Percentiles rank a stretch among this genome's conserved stretches.
Conservation (phyloP, 2,888 invertebrate species). For the Phaonia tiefii region DNA sequence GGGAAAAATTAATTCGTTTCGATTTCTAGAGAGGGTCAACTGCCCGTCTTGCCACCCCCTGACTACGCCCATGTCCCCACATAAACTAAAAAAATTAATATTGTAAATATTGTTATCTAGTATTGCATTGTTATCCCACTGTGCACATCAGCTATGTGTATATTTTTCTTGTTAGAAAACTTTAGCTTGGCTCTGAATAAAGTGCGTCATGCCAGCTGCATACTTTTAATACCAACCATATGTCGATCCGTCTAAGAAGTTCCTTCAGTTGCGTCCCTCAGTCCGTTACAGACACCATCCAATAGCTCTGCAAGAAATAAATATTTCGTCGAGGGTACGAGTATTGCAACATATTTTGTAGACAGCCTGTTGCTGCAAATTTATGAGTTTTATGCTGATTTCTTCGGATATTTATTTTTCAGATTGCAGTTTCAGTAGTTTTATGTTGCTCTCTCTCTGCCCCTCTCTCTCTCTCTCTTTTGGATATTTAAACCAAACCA, state of each 20-base stretch:
- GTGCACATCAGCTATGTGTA: background rate
- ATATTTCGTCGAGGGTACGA: too few relatives aligned
- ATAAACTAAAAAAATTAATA: background rate
- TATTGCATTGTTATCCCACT: constrained; percentile 4
- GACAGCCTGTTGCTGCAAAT: background rate
- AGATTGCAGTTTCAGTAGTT: constrained; percentile 45
- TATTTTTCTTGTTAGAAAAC: constrained; percentile 45
- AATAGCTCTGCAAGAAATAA: background rate
- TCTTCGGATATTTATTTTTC: constrained; percentile 15
- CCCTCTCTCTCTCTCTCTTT: background rate
- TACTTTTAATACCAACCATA: background rate
- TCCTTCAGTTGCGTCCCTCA: background rate
- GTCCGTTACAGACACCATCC: background rate
- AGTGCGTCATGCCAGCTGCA: constrained; percentile 55
- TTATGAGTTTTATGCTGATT: constrained; percentile 46
- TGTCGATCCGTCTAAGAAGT: constrained; percentile 1
- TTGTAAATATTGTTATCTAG: background rate
- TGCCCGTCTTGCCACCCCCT: too few relatives aligned
- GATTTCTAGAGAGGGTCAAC: too few relatives aligned
- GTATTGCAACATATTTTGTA: too few relatives aligned
- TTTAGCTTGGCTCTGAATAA: constrained; percentile 58
- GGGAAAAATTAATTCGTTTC: too few relatives aligned
- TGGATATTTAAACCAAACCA: constrained; percentile 38
- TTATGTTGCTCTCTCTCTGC: constrained; percentile 7
- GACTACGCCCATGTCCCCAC: too few relatives aligned